Evolutionary conservation across 2,888 invertebrate species (phyloP).

Genomic region (Chrysodeixis includens): DNA sequence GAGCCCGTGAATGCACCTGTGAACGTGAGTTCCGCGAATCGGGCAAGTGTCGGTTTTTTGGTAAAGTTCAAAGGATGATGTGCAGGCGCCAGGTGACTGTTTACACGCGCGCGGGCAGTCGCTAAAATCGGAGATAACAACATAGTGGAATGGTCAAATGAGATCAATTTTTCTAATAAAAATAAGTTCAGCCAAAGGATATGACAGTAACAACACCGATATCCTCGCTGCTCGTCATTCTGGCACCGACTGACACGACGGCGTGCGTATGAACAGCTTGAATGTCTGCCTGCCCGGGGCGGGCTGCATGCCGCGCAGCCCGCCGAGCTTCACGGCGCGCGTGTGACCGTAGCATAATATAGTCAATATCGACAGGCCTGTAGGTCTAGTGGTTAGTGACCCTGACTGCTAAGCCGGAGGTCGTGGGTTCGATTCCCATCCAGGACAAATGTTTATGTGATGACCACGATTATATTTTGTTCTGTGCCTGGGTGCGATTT

Average conservation of each 20-base stretch:
- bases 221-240: conserved; percentile 42
- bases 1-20: conserved; percentile 54
- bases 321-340: conserved; percentile 31
- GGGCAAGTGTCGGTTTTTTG: too few relatives aligned
- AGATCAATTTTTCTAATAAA: conserved; percentile 45
- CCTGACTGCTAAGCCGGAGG: too few relatives aligned
- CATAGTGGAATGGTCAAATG: conserved; percentile 40
- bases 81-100: conserved; percentile 36
- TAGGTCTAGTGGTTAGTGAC: too few relatives aligned
- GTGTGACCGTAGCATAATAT: conserved; percentile 29
- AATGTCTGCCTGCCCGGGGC: conserved; percentile 38
- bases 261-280: conserved; percentile 39
- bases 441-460: too few relatives aligned
- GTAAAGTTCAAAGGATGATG: too few relatives aligned
- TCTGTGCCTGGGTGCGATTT: too few relatives aligned
- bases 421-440: too few relatives aligned
- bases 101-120: conserved; percentile 40
- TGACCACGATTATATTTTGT: too few relatives aligned
- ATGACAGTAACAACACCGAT: conserved; percentile 43
- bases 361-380: too few relatives aligned
- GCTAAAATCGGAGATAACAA: too few relatives aligned
- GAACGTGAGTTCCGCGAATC: too few relatives aligned
- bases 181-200: conserved; percentile 50
- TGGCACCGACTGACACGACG: conserved; percentile 42
- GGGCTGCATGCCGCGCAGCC: conserved; percentile 41